phyloP scores from a whole-genome alignment of 2,797 vertebrate species.

The Gambelia wislizenii region DNA sequence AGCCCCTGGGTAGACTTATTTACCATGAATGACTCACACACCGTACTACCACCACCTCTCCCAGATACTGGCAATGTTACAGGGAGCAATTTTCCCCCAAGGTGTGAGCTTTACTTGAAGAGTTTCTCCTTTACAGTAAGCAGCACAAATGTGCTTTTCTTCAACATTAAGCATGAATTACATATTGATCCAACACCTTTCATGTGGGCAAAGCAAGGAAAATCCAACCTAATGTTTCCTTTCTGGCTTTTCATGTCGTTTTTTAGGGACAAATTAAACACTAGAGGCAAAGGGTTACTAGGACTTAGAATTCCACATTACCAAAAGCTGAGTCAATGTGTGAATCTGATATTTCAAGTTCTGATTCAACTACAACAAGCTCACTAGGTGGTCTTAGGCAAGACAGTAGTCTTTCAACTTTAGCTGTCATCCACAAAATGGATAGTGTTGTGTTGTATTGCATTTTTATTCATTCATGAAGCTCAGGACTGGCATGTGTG shows the following conservation, averaged over 20 bases:
- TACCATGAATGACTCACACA: constrained; percentile 41
- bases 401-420: neutral
- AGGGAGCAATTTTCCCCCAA: neutral
- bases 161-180: neutral
- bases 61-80: neutral
- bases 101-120: constrained; percentile 31
- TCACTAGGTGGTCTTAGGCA: constrained; percentile 21
- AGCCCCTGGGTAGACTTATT: constrained; percentile 25
- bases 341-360: neutral
- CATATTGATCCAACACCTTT: constrained; percentile 14
- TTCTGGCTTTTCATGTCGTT: neutral
- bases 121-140: neutral
- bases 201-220: constrained; percentile 11
- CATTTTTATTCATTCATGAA: neutral
- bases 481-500: neutral
- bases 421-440: neutral
- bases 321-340: neutral
- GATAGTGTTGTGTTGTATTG: neutral
- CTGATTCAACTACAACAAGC: neutral
- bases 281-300: neutral
- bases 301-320: neutral
- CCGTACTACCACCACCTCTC: neutral
- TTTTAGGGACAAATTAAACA: neutral
- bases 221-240: constrained; percentile 8
- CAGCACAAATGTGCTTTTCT: constrained; percentile 12